Evolutionary conservation across 2,888 invertebrate species (phyloP), one percentile per base, ranked within the genome.

Genomic region (Shargacucullia verbasci): DNA sequence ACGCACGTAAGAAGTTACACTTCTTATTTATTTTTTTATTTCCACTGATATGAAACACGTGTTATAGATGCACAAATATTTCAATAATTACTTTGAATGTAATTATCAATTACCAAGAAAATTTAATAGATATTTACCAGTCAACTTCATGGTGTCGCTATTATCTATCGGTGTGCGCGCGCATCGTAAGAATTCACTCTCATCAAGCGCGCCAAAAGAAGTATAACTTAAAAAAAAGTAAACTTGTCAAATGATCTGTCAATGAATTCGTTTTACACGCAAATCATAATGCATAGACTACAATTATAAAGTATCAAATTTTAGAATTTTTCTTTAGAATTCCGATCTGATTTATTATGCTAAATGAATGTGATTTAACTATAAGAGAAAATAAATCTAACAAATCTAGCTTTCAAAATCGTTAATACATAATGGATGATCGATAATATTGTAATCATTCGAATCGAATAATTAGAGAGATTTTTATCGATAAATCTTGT

Each of bases 361-460:
- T 12, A 8, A 1, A 46, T 14, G 25, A 43, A 44, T 20, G 44
- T 27, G 15, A 43, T 25, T 57, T 47, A 59, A 48, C 25, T 13
- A 47, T 33, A 6, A 20, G 20, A 44, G 43, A 44, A 47, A 13
- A 39, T n/a, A 9, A 10, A 31, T 29, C 13, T n/a, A n/a, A 15
- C 3, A 50, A 9, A n/a, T 33, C n/a, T 29, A 37, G 15, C 65
- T 70, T 66, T 70, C 65, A 64, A 57, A 14, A 25, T 47, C 46
- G 46, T 64, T 70, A 50, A 27, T 41, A 66, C 70, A 66, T 66
- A 56, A 47, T 57, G 12, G 44, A 65, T 33, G 38, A 44, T 64
- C 50, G 50, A 34, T 64, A 29, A 29, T 8, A 48, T 56, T 57
- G 41, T 33, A 39, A 53, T 61, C 62, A 14, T 25, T 20, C 46